Percentiles rank a stretch among this genome's conserved stretches.
These are phyloP conservation scores for Microtus oregoni DNA, from an alignment of 2,113 vertebrate genomes.

Conservation along the genomic window DNA sequence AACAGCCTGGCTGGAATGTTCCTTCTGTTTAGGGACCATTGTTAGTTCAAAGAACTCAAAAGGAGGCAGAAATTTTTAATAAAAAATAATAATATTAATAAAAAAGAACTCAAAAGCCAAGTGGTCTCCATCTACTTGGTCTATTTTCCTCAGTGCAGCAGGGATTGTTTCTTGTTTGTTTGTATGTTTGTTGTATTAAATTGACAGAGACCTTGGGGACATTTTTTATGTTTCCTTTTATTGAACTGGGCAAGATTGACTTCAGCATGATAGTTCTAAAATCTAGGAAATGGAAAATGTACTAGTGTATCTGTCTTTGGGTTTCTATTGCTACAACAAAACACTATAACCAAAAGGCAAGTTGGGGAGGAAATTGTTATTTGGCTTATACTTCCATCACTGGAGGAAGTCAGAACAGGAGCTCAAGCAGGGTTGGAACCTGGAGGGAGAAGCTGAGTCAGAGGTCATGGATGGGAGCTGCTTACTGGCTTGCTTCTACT, in stretches of 20 bases:
- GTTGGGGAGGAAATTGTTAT: neutral
- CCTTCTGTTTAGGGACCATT: neutral
- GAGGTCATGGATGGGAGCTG: neutral
- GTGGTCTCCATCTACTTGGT: neutral
- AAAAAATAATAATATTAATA: no score
- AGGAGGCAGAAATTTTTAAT: neutral
- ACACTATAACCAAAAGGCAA: neutral
- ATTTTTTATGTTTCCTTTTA: neutral
- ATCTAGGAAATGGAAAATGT: neutral
- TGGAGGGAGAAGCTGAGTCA: neutral
- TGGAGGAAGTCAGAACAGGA: neutral
- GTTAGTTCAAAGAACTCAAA: neutral
- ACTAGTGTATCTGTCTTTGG: neutral
- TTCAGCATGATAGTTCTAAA: constrained; percentile 13
- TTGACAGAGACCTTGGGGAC: neutral
- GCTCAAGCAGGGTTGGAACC: neutral
- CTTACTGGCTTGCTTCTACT: neutral
- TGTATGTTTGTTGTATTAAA: neutral
- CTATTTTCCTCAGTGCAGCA: neutral
- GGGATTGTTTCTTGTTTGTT: neutral
- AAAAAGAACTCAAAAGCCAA: neutral
- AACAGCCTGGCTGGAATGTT: neutral
- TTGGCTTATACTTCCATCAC: neutral
- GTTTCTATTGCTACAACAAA: neutral
- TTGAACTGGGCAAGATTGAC: constrained; percentile 3